A percentile compares a stretch with the other conserved stretches of the same genome.
Conservation (phyloP, 2,888 invertebrate species). For the Eupelmus urozonus region DNA sequence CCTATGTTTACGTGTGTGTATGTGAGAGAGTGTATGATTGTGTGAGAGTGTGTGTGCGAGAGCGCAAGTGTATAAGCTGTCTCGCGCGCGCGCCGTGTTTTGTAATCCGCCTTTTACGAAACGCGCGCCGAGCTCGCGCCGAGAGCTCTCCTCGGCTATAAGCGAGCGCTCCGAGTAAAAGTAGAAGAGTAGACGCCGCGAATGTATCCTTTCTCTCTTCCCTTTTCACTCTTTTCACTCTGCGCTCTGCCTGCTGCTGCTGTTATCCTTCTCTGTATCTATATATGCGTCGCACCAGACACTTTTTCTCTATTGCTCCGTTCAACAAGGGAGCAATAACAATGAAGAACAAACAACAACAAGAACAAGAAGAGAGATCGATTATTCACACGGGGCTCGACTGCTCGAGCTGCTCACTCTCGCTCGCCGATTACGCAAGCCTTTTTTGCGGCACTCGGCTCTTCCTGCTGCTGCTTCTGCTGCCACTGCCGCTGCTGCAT, state of each 20-base stretch:
- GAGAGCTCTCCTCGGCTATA: not conserved
- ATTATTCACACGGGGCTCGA: not conserved
- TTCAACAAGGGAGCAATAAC: not conserved
- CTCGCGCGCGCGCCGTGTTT: slow-evolving; percentile 41
- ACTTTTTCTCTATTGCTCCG: not conserved
- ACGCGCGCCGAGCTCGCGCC: slow-evolving; percentile 39
- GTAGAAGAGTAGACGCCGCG: slow-evolving; percentile 40
- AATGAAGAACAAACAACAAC: not conserved
- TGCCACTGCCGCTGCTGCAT: not conserved
- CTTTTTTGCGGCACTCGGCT: slow-evolving; percentile 8
- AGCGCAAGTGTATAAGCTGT: not conserved
- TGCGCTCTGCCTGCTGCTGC: not conserved
- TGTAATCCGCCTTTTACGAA: slow-evolving; percentile 59
- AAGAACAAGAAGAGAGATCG: no score
- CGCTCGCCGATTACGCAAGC: slow-evolving; percentile 20
- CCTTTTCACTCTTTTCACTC: not conserved
- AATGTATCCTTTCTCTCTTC: not conserved
- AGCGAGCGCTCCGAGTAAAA: slow-evolving; percentile 39
- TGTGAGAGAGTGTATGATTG: not conserved
- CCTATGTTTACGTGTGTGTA: not conserved
- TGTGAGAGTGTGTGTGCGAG: not conserved
- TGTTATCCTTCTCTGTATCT: not conserved
- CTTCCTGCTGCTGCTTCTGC: slow-evolving; percentile 21
- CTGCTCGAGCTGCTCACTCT: no score
- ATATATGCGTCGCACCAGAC: not conserved